Conservation (phyloP, 2,797 vertebrate species). For the Catostomus latipinnis region DNA sequence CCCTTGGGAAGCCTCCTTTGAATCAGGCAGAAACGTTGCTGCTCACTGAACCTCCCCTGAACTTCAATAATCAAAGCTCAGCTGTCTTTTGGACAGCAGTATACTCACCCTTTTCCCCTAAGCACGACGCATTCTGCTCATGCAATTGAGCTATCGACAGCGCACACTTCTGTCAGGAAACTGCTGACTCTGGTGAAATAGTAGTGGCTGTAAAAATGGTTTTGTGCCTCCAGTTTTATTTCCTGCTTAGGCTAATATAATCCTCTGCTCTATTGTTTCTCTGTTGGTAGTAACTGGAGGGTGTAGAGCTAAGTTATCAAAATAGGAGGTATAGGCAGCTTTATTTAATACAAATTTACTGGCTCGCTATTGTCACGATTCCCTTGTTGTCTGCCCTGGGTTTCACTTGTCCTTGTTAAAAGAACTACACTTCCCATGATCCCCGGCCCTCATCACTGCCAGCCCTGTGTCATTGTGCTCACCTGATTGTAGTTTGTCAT, state of each 20-base stretch:
- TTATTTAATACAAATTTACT: background rate
- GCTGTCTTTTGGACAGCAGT: conserved; percentile 70
- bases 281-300: conserved; percentile 49
- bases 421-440: no score
- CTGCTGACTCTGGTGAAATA: conserved; percentile 76
- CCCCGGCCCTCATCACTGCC: no score
- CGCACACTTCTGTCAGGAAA: conserved; percentile 74
- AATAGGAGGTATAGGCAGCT: background rate
- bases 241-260: conserved; percentile 68
- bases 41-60: conserved; percentile 82
- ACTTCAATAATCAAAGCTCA: conserved; percentile 81
- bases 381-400: no score
- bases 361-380: background rate
- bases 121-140: conserved; percentile 59
- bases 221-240: conserved; percentile 66
- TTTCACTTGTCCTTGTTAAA: no score
- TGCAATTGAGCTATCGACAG: conserved; percentile 78
- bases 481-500: no score
- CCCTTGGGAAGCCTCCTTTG: conserved; percentile 75
- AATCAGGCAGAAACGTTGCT: conserved; percentile 80
- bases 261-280: conserved; percentile 69
- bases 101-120: conserved; percentile 71
- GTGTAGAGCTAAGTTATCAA: conserved; percentile 29
- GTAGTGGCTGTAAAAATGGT: conserved; percentile 71
- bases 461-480: no score